These are phyloP conservation scores for Asteroscopus sphinx DNA, from an alignment of 2,888 invertebrate genomes.

Conservation along the genomic window DNA sequence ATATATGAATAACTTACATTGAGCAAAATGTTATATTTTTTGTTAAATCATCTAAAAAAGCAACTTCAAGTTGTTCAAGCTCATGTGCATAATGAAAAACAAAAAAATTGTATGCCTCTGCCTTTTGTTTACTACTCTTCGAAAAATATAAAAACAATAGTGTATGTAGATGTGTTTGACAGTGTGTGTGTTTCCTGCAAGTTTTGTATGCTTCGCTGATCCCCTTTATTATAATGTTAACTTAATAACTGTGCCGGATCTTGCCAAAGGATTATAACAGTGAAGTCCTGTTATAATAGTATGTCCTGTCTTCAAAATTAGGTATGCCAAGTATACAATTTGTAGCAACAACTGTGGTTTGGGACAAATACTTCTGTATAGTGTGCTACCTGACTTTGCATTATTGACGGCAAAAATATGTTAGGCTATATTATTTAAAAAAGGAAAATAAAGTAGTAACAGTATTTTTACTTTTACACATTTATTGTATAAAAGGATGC, in stretches of 20 bases:
- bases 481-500: slow-evolving; percentile 1
- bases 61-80: too few relatives aligned
- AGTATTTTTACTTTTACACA: background rate
- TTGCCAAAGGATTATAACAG: slow-evolving; percentile 38
- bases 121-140: too few relatives aligned
- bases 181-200: slow-evolving; percentile 23
- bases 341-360: slow-evolving; percentile 15
- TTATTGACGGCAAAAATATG: too few relatives aligned
- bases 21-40: too few relatives aligned
- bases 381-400: too few relatives aligned
- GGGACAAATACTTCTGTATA: background rate
- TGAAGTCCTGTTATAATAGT: slow-evolving; percentile 43
- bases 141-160: slow-evolving; percentile 3
- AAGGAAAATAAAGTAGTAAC: too few relatives aligned
- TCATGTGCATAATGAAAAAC: too few relatives aligned
- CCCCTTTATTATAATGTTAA: slow-evolving; percentile 21
- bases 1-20: too few relatives aligned
- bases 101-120: too few relatives aligned
- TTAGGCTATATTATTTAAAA: too few relatives aligned
- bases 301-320: slow-evolving; percentile 32
- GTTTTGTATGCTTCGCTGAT: slow-evolving; percentile 21
- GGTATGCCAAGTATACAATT: slow-evolving; percentile 22
- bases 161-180: slow-evolving; percentile 16
- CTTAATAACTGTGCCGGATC: slow-evolving; percentile 25
- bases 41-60: too few relatives aligned